Base-by-base conservation (phyloP, 2,888 invertebrate species). In the Stegana nigrithorax region DNA sequence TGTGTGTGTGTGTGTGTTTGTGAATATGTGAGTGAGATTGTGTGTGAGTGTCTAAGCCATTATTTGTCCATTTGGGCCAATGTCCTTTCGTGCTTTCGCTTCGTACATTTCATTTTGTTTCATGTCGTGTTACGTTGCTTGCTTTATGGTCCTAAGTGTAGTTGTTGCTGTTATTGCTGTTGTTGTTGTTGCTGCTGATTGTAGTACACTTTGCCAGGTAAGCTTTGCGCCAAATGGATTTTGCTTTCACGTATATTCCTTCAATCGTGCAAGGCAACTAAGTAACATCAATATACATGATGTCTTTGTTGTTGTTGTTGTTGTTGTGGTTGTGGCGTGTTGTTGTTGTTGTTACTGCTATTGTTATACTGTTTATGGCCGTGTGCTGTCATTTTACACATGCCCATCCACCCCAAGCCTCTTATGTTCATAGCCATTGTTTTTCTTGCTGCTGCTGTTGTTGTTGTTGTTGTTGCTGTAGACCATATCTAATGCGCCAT, bases 61-160 rank as follows among this genome's bases (percentile, higher is more conserved):
- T 71, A 67, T 67, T 71, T 65, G 65, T 67, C 66, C 78, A 80
- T 75, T 75, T 75, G 76, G 80, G 75, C 75, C 80, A 75, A 72
- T 63, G 78, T 75, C 78, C 75, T 71, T 78, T 73, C 72, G 64
- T 68, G 78, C 69, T 66, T 47, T 32, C 4, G n/a, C n/a, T 4
- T 59, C 36, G 65, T 5, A 12, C n/a, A 36, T 21, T n/a, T 4
- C 39, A 14, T 39, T 39, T n/a, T 10, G 19, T 4, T 23, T 23
- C 53, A 8, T 36, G 23, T 55, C 32, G 29, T 29, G 21, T 36
- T 36, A 19, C n/a, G 21, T 23, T 32, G 5, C 29, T n/a, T 53
- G 7, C 12, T 5, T 7, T 4, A 8, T 50, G 26, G 12, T 6
- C 12, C 8, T 44, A 44, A n/a, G n/a, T n/a, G n/a, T n/a, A n/a